Evolutionary conservation across 2,888 invertebrate species (phyloP).

Genomic region (Parasteatoda lunata): DNA sequence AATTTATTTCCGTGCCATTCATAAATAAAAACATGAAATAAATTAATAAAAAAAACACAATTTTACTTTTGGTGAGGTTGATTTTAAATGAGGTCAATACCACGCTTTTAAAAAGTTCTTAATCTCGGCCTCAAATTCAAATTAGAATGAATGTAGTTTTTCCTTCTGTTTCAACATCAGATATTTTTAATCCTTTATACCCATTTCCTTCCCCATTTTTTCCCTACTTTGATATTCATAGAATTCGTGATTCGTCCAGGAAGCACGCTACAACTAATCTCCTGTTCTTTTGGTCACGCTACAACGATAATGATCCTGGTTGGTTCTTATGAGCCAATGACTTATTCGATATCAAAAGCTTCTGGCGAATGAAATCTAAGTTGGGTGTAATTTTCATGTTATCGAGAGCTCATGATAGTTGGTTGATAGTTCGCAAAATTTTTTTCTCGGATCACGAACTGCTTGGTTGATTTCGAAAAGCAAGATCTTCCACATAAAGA

Average conservation of each 20-base stretch:
- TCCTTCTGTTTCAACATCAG: background rate
- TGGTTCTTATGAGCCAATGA: conserved; percentile 61
- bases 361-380: conserved; percentile 65
- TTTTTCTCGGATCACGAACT: background rate
- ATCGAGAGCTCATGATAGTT: conserved; percentile 28
- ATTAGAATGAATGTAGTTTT: conserved; percentile 45
- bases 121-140: conserved; percentile 49
- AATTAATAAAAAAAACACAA: too few relatives aligned
- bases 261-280: conserved; percentile 63
- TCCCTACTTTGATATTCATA: conserved; percentile 7
- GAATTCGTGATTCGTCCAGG: conserved; percentile 57
- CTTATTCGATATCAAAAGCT: conserved; percentile 36
- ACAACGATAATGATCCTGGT: conserved; percentile 64
- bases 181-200: background rate
- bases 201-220: conserved; percentile 9
- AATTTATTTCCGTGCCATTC: too few relatives aligned
- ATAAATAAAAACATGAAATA: too few relatives aligned
- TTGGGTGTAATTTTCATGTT: conserved; percentile 65
- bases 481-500: too few relatives aligned
- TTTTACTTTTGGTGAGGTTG: too few relatives aligned
- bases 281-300: conserved; percentile 52
- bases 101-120: conserved; percentile 13
- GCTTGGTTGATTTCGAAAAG: too few relatives aligned
- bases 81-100: conserved; percentile 33
- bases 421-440: conserved; percentile 22